phyloP scores from a whole-genome alignment of 2,888 invertebrate species.

The Acleris emargana region DNA sequence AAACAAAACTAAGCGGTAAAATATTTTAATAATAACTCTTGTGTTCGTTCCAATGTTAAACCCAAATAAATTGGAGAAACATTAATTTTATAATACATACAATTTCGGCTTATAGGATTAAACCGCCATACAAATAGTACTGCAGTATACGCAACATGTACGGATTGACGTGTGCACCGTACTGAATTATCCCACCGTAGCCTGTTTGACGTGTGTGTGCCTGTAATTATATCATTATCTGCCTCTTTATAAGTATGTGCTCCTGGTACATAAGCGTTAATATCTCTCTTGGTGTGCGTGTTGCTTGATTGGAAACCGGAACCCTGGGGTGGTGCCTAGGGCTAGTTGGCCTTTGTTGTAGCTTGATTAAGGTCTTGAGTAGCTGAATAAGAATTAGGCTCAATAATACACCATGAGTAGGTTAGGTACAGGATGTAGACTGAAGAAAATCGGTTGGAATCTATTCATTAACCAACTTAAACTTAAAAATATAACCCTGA shows the following conservation, averaged over 20 bases:
- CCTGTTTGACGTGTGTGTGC: slow-evolving; percentile 34
- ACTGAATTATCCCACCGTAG: slow-evolving; percentile 29
- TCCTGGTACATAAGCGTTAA: slow-evolving; percentile 20
- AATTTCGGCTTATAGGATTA: slow-evolving; percentile 5
- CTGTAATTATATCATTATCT: slow-evolving; percentile 39
- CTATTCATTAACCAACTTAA: no score
- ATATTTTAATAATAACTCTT: no score
- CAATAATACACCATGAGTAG: no score
- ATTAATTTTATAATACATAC: slow-evolving; percentile 5
- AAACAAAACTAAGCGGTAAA: no score
- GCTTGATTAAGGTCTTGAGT: not conserved
- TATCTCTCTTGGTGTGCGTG: slow-evolving; percentile 9
- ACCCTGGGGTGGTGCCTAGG: not conserved
- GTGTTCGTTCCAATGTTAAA: not conserved
- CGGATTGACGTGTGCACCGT: slow-evolving; percentile 29
- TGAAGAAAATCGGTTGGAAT: no score
- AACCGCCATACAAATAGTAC: not conserved
- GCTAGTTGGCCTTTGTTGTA: not conserved
- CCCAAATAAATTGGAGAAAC: not conserved
- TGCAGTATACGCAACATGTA: not conserved
- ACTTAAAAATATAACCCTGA: no score
- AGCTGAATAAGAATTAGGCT: no score
- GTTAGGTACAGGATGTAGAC: no score
- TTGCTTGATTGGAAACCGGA: slow-evolving; percentile 7
- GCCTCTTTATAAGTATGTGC: slow-evolving; percentile 36